A percentile compares a stretch with the other conserved stretches of the same genome.
Conservation (phyloP, 2,113 vertebrate genomes). For the Jacana jacana region DNA sequence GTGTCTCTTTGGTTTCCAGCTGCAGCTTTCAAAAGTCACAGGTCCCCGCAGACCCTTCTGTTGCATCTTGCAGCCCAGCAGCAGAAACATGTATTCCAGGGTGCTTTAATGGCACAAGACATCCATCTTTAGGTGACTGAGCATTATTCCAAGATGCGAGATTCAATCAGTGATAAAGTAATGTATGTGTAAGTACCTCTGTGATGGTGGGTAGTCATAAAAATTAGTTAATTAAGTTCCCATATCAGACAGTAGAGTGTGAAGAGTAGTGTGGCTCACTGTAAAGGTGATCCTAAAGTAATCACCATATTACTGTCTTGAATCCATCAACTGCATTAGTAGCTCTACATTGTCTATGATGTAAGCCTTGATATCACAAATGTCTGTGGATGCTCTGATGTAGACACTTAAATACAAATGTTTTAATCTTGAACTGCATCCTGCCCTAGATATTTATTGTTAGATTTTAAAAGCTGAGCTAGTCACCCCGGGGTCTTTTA, state of each 20-base stretch:
- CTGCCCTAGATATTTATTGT: constrained; percentile 13
- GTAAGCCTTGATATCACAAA: neutral
- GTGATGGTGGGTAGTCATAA: neutral
- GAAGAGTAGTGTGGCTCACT: neutral
- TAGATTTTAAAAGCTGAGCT: neutral
- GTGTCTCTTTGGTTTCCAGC: neutral
- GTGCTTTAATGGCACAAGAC: neutral
- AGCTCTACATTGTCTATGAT: neutral
- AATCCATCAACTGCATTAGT: neutral
- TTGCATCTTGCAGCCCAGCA: neutral
- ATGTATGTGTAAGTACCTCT: neutral
- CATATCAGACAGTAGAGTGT: neutral
- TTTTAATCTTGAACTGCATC: neutral
- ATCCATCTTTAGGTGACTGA: neutral
- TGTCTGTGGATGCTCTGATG: neutral
- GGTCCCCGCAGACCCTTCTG: neutral
- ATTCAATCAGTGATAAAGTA: neutral
- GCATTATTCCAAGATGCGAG: neutral
- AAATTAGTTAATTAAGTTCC: neutral
- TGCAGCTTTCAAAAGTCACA: neutral
- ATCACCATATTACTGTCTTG: neutral
- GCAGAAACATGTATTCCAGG: neutral
- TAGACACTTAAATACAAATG: neutral
- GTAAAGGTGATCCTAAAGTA: neutral
- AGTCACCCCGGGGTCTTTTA: neutral